These are phyloP conservation scores for Ischnura elegans DNA, from an alignment of 2,888 invertebrate genomes.

Conservation along the genomic window DNA sequence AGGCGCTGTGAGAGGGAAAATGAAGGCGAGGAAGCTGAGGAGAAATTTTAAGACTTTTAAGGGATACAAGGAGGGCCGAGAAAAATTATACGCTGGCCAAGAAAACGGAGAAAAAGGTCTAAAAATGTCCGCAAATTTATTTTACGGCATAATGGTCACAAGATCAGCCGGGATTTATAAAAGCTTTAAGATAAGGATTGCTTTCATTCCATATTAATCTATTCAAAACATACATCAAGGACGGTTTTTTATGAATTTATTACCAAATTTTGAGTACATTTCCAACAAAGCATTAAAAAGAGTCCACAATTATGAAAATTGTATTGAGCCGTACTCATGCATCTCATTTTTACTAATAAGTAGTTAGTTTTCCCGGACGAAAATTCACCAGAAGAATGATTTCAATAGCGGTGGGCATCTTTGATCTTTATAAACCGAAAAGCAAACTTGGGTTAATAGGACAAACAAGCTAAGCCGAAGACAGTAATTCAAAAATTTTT, in stretches of 20 bases:
- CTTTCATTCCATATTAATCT: not conserved
- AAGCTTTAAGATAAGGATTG: not conserved
- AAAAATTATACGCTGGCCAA: not conserved
- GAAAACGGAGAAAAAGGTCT: not conserved
- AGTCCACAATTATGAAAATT: no score
- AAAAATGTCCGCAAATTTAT: not conserved
- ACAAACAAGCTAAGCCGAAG: no score
- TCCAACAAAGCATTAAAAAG: no score
- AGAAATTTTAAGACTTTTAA: not conserved
- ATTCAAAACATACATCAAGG: not conserved
- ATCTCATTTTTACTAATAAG: no score
- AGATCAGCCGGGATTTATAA: not conserved
- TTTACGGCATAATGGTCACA: not conserved
- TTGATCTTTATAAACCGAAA: no score
- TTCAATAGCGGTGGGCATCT: no score
- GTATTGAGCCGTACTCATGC: no score
- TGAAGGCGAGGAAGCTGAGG: not conserved
- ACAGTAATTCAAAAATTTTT: no score
- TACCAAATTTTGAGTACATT: no score
- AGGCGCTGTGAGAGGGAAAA: not conserved
- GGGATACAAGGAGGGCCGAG: not conserved
- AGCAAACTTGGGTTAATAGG: no score
- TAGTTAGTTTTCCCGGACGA: no score
- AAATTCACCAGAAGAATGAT: no score
- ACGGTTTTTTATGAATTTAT: not conserved